phyloP scores from a whole-genome alignment of 1,140 invertebrate species.

The Oryctes rhinoceros region DNA sequence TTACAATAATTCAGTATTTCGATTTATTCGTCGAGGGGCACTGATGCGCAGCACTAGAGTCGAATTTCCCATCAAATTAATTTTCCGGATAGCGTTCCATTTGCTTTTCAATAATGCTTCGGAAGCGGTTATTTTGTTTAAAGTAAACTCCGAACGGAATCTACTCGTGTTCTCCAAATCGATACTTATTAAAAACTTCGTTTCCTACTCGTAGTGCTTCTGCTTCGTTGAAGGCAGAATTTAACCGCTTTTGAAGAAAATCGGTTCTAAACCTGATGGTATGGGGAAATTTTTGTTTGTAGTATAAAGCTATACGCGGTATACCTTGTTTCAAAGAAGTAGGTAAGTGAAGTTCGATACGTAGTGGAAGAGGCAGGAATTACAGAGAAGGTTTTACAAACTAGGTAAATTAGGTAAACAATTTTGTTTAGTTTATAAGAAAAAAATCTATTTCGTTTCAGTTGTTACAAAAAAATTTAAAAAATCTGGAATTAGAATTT shows the following conservation, averaged over 20 bases:
- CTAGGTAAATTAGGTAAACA: too few relatives aligned
- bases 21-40: not conserved
- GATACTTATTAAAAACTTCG: constrained; percentile 15
- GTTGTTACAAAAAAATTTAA: too few relatives aligned
- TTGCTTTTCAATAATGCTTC: constrained; percentile 19
- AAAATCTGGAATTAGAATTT: too few relatives aligned
- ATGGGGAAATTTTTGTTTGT: not conserved
- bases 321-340: not conserved
- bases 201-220: not conserved
- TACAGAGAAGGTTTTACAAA: too few relatives aligned
- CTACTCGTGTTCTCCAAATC: not conserved
- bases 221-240: not conserved
- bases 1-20: not conserved
- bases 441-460: too few relatives aligned
- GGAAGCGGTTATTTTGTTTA: constrained; percentile 21
- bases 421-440: too few relatives aligned
- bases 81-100: constrained; percentile 9
- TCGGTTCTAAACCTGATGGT: not conserved
- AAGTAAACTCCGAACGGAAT: constrained; percentile 13
- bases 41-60: not conserved
- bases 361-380: too few relatives aligned
- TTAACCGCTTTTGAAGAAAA: not conserved
- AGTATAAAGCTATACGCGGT: not conserved
- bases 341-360: not conserved
- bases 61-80: constrained; percentile 3